Percentiles rank a stretch among this genome's conserved stretches.
Evolutionary conservation across 2,888 invertebrate species (phyloP).

Genomic region (Chrysolina oricalcia): DNA sequence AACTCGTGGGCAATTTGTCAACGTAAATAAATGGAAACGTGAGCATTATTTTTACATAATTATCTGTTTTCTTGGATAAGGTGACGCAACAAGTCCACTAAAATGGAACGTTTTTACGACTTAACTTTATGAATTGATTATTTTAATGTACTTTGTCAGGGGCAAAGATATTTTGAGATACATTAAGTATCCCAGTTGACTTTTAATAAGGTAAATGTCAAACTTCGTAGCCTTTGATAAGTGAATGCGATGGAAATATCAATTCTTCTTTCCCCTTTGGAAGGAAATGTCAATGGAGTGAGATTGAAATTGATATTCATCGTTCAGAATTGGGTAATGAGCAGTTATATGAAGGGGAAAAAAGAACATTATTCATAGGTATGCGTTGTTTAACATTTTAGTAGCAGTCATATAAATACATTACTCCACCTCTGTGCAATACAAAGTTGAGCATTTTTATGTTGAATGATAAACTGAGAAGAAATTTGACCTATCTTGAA

Average conservation of each 20-base stretch:
- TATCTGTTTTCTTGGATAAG: background rate
- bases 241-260: conserved; percentile 8
- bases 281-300: conserved; percentile 17
- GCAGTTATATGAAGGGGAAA: background rate
- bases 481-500: too few species aligned
- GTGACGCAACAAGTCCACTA: background rate
- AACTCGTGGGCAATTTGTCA: background rate
- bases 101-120: conserved; percentile 10
- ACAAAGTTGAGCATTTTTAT: too few species aligned
- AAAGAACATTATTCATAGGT: background rate
- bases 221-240: conserved; percentile 8
- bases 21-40: background rate
- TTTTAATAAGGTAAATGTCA: conserved; percentile 38
- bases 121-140: conserved; percentile 15
- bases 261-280: background rate
- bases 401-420: background rate
- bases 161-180: conserved; percentile 9
- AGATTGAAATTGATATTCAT: conserved; percentile 7
- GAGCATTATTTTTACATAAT: background rate
- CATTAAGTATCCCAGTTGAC: conserved; percentile 28
- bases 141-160: conserved; percentile 14
- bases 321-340: background rate
- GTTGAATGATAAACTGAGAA: too few species aligned
- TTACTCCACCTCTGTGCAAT: too few species aligned
- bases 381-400: background rate